Base-by-base conservation (phyloP, 2,888 invertebrate genomes). In the Chrysina gloriosa region DNA sequence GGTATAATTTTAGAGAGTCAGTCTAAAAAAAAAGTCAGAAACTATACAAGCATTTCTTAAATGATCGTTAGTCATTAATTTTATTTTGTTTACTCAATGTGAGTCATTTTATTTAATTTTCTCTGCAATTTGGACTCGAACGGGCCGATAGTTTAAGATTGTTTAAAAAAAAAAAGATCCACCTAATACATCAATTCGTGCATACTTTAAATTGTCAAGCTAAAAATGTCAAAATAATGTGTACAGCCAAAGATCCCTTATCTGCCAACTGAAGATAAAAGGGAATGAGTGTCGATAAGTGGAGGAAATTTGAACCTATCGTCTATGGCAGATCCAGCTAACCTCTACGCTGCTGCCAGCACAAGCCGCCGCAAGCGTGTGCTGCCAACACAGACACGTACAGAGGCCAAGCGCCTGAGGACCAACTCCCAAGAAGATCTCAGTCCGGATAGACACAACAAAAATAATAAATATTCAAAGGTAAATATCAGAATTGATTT, bases 261-360 rank as follows among this genome's bases (percentile, higher is more conserved):
- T 69, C 65, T 54, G 68, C 65, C 64, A 39, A 69, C 65, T 79
- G 79, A 81, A 82, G 80, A 77, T 75, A 74, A 78, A 75, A 81
- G 82, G 84, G 82, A 83, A 84, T 84, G 84, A 81, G 82, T 82
- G 82, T 82, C 82, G 77, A 80, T 81, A 80, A 87, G 88, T 86
- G 84, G 85, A 86, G 88, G 87, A 87, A 89, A 88, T 87, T 89
- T 86, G 87, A 88, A 89, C 91, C 91, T 90, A 89, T 90, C 90
- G 92, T 92, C 92, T 93, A 93, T 93, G 93, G 93, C 92, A 91
- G 91, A 92, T 90, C 91, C 92, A 91, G 91, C 90, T 90, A 90
- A 88, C 87, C 87, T 88, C 88, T 88, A 89, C 85, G 80, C 87
- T 87, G 83, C 84, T 85, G 88, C 82, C 86, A 83, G 87, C 82